Base-by-base conservation (phyloP, 2,888 invertebrate genomes). In the Rhopalosiphum nymphaeae region DNA sequence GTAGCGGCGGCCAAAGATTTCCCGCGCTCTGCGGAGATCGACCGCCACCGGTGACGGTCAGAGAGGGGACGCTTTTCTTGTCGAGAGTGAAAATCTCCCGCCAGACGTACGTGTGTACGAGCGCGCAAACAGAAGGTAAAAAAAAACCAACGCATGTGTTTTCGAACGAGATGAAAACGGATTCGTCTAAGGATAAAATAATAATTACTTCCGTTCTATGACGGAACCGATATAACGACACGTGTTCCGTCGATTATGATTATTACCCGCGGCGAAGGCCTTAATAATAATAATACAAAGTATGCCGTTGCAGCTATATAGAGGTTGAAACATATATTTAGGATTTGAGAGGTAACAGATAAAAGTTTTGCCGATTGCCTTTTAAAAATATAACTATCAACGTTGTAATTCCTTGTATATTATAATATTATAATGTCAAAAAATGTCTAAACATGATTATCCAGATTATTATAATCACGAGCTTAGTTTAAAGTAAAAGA, bases 161-260 rank as follows among this genome's bases (percentile, higher is more conserved):
- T 36, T 78, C 78, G 36, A 78, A 21, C 36, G 21, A 78, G 21
- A 78, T 78, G 36, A 36, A 78, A 78, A 78, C 78, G 21, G 78
- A 78, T 36, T 78, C 78, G 89, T 29, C 61, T 29, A 44, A 4
- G 42, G 10, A n/a, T 90, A 67, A 46, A 67, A 89, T 57, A 42
- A 53, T 53, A 89, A 67, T 67, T 49, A 36, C 90, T 90, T 90
- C 67, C 90, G 90, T 67, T 67, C 46, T 78, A 36, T 78, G 78
- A 78, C 78, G 78, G 78, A 78, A 78, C 36, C 36, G 78, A 78
- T 78, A 78, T 9, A n/a, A n/a, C 1, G 78, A 78, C 9, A 78
- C 78, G 78, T 36, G 36, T 78, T 36, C 9, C 36, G 36, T 36
- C 78, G 78, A 78, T 78, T 78, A 78, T 25, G 21, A 36, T 21